Percentiles rank a stretch among this genome's conserved stretches.
Conservation (phyloP, 2,888 invertebrate genomes). For the Xylocampa areola region DNA sequence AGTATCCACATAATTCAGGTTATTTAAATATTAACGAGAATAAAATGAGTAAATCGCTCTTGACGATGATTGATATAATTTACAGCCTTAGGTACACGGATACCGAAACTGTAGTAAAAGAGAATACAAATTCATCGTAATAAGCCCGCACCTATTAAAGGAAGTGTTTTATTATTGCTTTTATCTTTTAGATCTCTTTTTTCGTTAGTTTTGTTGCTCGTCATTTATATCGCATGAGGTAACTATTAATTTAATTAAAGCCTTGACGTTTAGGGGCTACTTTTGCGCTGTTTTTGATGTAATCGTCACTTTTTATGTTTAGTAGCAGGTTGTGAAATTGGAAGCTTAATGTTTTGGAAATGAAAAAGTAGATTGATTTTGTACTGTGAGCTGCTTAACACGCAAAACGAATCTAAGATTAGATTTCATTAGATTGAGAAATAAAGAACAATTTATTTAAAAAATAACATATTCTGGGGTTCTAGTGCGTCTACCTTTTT, state of each 20-base stretch:
- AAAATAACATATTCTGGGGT: no score
- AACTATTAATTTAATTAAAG: constrained; percentile 88
- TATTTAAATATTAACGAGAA: no score
- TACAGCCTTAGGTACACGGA: no score
- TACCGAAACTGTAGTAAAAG: no score
- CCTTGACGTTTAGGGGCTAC: constrained; percentile 78
- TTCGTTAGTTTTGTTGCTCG: constrained; percentile 80
- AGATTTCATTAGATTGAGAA: no score
- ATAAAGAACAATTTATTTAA: no score
- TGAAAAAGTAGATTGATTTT: constrained; percentile 28
- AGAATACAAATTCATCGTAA: constrained; percentile 52
- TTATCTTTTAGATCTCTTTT: constrained; percentile 85
- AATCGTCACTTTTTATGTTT: constrained; percentile 70
- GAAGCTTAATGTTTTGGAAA: constrained; percentile 61
- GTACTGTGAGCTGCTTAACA: background rate
- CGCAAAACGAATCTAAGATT: no score
- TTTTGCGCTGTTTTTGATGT: constrained; percentile 75
- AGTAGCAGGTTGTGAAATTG: constrained; percentile 67
- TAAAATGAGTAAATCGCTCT: no score
- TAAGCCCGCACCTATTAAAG: constrained; percentile 68
- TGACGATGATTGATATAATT: no score
- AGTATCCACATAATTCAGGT: no score
- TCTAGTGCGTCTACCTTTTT: no score
- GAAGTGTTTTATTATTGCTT: constrained; percentile 88
- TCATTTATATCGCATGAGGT: constrained; percentile 86